Evolutionary conservation across 2,797 vertebrate species (phyloP).

Genomic region (Limnodromus scolopaceus): DNA sequence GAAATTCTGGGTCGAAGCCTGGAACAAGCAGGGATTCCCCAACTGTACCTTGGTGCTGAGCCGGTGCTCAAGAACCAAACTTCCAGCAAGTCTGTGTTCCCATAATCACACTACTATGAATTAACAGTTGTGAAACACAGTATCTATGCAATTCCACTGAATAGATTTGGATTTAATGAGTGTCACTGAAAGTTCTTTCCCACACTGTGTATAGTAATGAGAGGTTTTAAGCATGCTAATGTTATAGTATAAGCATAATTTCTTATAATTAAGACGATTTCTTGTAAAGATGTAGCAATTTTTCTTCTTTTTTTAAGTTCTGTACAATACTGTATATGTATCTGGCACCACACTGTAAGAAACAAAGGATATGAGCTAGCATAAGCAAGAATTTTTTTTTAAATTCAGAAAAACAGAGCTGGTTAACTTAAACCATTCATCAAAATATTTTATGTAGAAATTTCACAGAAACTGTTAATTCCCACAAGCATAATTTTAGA

Average conservation of each 20-base stretch:
- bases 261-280: not conserved
- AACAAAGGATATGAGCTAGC: not conserved
- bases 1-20: not conserved
- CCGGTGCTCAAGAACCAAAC: not conserved
- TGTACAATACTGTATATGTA: not conserved
- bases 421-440: not conserved
- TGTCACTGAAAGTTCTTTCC: not conserved
- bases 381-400: not conserved
- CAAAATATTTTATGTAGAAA: not conserved
- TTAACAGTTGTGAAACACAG: not conserved
- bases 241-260: not conserved
- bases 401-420: not conserved
- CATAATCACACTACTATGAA: not conserved
- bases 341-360: not conserved
- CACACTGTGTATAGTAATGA: not conserved
- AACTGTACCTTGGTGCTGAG: not conserved
- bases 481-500: not conserved
- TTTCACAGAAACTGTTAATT: not conserved
- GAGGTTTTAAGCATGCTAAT: not conserved
- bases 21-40: not conserved
- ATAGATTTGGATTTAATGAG: not conserved
- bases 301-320: not conserved
- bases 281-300: not conserved
- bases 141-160: not conserved
- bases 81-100: not conserved